Percentiles rank a stretch among this genome's conserved stretches.
Evolutionary conservation across 2,113 vertebrate species (phyloP).

Genomic region (Pteruthius melanotis): DNA sequence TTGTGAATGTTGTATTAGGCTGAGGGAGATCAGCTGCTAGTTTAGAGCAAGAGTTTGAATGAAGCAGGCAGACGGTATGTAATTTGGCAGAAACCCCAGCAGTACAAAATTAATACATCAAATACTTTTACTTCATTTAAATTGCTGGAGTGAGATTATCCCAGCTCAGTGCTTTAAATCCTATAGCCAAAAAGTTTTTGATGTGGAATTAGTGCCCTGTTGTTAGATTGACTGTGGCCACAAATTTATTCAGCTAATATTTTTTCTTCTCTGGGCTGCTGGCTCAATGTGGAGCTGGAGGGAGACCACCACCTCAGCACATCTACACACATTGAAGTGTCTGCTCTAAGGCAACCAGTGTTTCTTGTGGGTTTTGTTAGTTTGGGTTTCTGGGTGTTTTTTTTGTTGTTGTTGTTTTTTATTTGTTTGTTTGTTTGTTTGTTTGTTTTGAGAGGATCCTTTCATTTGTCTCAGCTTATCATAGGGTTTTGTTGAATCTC

Average conservation of each 20-base stretch:
- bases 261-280: not conserved
- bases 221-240: not conserved
- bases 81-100: not conserved
- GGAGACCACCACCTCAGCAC: not conserved
- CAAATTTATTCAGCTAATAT: not conserved
- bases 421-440: too few relatives aligned
- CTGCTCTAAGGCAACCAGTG: not conserved
- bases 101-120: not conserved
- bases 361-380: not conserved
- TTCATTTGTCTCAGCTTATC: not conserved
- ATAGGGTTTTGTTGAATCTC: not conserved
- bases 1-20: not conserved
- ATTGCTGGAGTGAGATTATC: not conserved
- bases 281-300: not conserved
- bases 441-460: not conserved
- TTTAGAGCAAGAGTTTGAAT: not conserved
- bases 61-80: not conserved
- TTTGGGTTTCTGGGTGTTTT: too few relatives aligned
- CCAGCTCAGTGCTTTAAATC: not conserved
- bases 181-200: not conserved
- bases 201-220: not conserved
- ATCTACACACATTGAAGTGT: not conserved
- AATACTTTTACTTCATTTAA: not conserved
- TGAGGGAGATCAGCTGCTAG: not conserved
- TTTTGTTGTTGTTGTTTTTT: too few relatives aligned